Evolutionary conservation across 2,113 vertebrate species (phyloP), one percentile per base, ranked within the genome.

Genomic region (Scomber colias): DNA sequence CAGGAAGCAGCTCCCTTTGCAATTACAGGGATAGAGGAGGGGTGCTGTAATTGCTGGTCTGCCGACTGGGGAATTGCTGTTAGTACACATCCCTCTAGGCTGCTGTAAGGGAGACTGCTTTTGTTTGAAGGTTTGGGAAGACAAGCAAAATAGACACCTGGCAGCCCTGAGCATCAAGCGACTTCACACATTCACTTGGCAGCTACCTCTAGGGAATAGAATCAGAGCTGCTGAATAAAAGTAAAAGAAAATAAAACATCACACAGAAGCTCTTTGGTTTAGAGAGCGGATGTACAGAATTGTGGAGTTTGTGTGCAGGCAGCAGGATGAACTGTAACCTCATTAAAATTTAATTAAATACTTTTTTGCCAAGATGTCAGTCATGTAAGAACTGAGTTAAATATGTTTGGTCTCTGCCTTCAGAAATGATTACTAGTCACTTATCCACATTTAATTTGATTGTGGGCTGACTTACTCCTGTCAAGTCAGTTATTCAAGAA

Each of bases 11-110:
- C 89, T 86, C 92, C 84, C 87, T 83, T 77, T 88, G 92, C 93
- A 93, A 95, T 93, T 94, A 92, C 87, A 86, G 83, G 83, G 83
- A 82, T 86, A 86, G 89, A 93, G 84, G 86, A 91, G 89, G 87
- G 79, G 86, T 77, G 79, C 68, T 72, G 70, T 93, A 95, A 95
- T 95, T 94, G 92, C 92, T 82, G 76, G 76, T 74, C 84, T 90
- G 87, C 90, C 91, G 85, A 78, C 82, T 89, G 91, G 90, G 92
- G 90, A 89, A 87, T 91, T 71, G 83, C 84, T 91, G 86, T 91
- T 92, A 91, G 82, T 77, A 68, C 75, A 86, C 83, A 87, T 87
- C 91, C 85, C 92, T 85, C 51, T 77, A 77, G 91, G 90, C 89
- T 82, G 75, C 88, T 90, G 74, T 91, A 83, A 89, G 51, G 50